Conservation (phyloP, 2,113 vertebrate species). For the Eulemur macaco region DNA sequence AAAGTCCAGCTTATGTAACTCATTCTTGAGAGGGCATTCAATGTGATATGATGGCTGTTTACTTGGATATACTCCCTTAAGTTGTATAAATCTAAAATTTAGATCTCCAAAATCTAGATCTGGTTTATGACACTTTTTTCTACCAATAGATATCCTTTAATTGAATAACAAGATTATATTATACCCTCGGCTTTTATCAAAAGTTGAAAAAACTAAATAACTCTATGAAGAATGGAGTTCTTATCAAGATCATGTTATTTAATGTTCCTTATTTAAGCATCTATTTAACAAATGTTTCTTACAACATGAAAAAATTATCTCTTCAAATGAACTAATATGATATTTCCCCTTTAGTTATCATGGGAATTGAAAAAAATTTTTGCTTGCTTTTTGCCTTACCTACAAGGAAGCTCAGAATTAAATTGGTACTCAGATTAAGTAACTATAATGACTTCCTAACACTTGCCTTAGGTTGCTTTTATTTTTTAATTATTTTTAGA, state of each 20-base stretch:
- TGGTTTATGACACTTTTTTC: background rate
- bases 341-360: background rate
- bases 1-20: background rate
- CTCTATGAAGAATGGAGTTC: background rate
- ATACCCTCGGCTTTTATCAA: background rate
- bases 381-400: background rate
- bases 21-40: too few relatives aligned
- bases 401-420: background rate
- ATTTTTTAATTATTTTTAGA: background rate
- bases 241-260: background rate
- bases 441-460: background rate
- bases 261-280: background rate
- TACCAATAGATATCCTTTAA: background rate
- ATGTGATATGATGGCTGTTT: background rate
- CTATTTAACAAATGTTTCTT: slow-evolving; percentile 2
- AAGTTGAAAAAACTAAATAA: background rate
- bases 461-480: background rate
- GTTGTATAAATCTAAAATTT: background rate
- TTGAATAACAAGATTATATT: background rate
- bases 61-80: background rate
- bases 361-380: background rate
- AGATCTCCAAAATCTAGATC: background rate
- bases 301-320: background rate
- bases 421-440: background rate
- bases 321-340: background rate